Evolutionary conservation across 2,888 invertebrate genomes (phyloP).

Genomic region (Limenitis camilla): DNA sequence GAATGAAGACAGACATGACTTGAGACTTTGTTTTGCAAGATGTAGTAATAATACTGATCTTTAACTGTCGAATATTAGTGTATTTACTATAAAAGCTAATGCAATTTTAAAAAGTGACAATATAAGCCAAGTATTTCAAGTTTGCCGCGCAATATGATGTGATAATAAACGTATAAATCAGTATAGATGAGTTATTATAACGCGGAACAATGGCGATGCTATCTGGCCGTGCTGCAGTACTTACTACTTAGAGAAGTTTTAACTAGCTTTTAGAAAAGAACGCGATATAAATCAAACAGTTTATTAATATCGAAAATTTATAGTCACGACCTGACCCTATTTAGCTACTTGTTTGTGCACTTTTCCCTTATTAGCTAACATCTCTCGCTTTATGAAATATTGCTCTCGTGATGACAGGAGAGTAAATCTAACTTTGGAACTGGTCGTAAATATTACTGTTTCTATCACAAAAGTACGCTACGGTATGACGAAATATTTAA

Average conservation of each 20-base stretch:
- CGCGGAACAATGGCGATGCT: slow-evolving; percentile 15
- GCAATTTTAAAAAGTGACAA: no score
- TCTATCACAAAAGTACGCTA: no score
- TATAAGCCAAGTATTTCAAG: no score
- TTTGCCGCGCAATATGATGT: neutral
- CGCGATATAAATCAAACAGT: slow-evolving; percentile 4
- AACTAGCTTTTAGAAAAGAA: slow-evolving; percentile 7
- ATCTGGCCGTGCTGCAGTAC: neutral
- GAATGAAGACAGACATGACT: no score
- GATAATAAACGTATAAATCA: slow-evolving; percentile 15
- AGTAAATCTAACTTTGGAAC: no score
- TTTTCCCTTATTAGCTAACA: neutral
- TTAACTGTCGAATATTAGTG: no score
- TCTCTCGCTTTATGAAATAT: neutral
- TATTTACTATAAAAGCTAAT: no score
- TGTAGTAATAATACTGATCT: no score
- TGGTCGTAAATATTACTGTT: no score
- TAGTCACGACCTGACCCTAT: neutral
- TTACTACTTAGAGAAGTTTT: neutral
- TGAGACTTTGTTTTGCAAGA: no score
- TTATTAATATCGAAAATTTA: neutral
- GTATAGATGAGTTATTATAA: slow-evolving; percentile 13
- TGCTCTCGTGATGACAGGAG: neutral
- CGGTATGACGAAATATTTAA: no score
- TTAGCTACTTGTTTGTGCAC: neutral